These are phyloP conservation scores for Sebastes fasciatus DNA, from an alignment of 2,113 vertebrate species.

Conservation along the genomic window DNA sequence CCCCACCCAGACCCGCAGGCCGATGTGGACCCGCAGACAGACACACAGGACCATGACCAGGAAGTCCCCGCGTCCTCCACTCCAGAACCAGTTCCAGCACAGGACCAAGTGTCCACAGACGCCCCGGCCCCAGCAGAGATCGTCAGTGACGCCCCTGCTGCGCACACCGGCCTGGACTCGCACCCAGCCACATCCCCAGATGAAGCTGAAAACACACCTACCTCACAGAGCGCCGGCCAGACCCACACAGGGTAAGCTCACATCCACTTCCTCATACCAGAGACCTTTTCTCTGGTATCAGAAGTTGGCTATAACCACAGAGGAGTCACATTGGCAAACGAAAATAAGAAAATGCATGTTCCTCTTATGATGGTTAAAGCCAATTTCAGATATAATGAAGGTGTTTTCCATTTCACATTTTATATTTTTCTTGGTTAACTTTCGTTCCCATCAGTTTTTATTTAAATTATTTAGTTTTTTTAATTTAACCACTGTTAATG, in stretches of 20 bases:
- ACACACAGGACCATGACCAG: constrained; percentile 68
- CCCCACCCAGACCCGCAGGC: constrained; percentile 51
- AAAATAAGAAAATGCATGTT: background rate
- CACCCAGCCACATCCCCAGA: constrained; percentile 46
- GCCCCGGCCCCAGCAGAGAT: constrained; percentile 33
- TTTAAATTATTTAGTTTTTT: constrained; percentile 7
- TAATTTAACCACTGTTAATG: constrained; percentile 2
- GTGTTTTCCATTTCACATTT: constrained; percentile 6
- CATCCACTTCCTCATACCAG: constrained; percentile 23
- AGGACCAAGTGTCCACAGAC: constrained; percentile 58
- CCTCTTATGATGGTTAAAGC: constrained; percentile 48
- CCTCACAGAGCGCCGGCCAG: constrained; percentile 88
- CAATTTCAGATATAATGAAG: constrained; percentile 25
- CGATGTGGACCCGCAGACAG: constrained; percentile 42
- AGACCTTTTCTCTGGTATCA: constrained; percentile 22
- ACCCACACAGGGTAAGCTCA: constrained; percentile 87
- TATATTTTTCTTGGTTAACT: constrained; percentile 34
- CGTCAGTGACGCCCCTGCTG: constrained; percentile 20
- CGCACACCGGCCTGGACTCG: constrained; percentile 41
- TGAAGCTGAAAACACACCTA: constrained; percentile 88
- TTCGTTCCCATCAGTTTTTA: constrained; percentile 38
- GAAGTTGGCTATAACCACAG: constrained; percentile 56
- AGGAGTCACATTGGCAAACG: constrained; percentile 1
- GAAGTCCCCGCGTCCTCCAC: constrained; percentile 69
- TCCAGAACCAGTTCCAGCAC: constrained; percentile 66